A percentile compares a stretch with the other conserved stretches of the same genome.
Evolutionary conservation across 2,888 invertebrate genomes (phyloP).

Genomic region (Mamestra brassicae): DNA sequence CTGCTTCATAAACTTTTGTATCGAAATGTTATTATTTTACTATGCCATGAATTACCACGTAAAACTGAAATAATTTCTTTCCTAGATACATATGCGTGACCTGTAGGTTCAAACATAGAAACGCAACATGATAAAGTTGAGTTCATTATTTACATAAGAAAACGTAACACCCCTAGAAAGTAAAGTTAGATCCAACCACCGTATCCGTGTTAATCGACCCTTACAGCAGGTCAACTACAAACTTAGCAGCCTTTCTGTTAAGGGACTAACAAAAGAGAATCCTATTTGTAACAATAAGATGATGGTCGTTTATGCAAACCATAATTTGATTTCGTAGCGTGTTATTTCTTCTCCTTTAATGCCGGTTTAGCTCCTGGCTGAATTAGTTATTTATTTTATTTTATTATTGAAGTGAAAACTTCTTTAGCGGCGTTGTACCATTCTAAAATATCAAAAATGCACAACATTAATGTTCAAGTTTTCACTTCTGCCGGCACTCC

Average conservation of each 20-base stretch:
- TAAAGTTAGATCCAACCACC: conserved; percentile 54
- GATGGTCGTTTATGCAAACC: not conserved
- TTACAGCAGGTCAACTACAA: conserved; percentile 61
- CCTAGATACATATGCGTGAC: not conserved
- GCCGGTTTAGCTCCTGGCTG: not conserved
- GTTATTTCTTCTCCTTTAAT: not conserved
- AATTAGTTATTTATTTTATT: no score
- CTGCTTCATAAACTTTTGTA: not conserved
- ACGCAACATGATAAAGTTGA: not conserved
- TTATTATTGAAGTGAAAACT: no score
- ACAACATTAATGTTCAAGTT: no score
- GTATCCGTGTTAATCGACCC: conserved; percentile 55
- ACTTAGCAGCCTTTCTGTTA: conserved; percentile 33
- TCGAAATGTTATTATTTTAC: not conserved
- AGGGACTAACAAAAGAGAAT: conserved; percentile 20
- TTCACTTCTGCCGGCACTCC: no score
- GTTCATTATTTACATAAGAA: not conserved
- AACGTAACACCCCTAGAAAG: conserved; percentile 45
- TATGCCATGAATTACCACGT: not conserved
- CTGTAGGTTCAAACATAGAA: not conserved
- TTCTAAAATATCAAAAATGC: no score
- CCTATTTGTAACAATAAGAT: conserved; percentile 12
- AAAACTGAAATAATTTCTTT: no score
- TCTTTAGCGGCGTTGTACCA: no score
- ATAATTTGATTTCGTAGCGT: not conserved